Base-by-base conservation (phyloP, 2,888 invertebrate species). In the Spilosoma lubricipeda region DNA sequence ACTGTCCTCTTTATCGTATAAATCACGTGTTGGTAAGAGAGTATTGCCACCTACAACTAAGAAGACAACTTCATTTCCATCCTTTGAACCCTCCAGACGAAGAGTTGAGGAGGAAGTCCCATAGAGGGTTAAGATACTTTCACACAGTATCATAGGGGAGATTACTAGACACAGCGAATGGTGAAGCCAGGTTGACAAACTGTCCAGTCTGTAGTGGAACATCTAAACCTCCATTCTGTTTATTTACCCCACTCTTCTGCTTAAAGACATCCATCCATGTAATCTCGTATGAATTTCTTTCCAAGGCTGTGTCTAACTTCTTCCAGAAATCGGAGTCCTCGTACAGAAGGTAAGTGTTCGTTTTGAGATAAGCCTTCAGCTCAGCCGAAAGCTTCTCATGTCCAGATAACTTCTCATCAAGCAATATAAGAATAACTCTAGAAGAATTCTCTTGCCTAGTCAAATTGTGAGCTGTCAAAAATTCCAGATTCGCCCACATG, bases 241-340 rank as follows among this genome's bases (percentile, higher is more conserved):
- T 66, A 23, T 66, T 66, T 66, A 39, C 39, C 13, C 36, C n/a
- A n/a, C 69, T 13, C 3, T 36, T 56, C 33, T 56, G 36, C 56
- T 56, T 69, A n/a, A 70, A 18, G 8, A 20, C 42, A 59, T 59
- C 69, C 5, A 63, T 2, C 70, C 70, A 70, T 13, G 42, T 64
- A 8, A 36, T 56, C 2, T 27, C 63, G 36, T 68, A 39, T 0
- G 52, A 39, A 0, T 64, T 70, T 0, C 79, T 72, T 3, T 77
- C 79, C 1, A 83, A 72, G 0, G 69, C 67, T 0, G 69, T 97
- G 36, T 96, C 94, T 33, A 98, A 90, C 85, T 97, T 97, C 64
- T 97, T 96, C 97, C 98, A 98, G 89, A 98, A 98, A 96, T 97
- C 97, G 0, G 97, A 97, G 85, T 98, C 98, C 0, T 97, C 97